Evolutionary conservation across 1,140 invertebrate species (phyloP), one percentile per base, ranked within the genome.

Genomic region (Planococcus citri): DNA sequence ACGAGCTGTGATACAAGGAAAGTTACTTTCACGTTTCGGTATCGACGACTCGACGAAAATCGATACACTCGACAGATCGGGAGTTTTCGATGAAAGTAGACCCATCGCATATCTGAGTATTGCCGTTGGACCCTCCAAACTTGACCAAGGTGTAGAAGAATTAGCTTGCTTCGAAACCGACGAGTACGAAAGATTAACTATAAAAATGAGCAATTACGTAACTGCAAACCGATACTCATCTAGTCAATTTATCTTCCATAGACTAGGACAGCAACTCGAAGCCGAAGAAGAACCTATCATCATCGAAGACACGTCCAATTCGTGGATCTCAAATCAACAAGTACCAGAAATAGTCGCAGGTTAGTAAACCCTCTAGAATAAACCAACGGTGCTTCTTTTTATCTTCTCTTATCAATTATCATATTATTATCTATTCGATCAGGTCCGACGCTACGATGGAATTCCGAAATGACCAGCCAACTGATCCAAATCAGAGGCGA

Each of bases 111-210:
- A 38, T 12, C 8, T 72, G 60, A 69, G 70, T 58, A 67, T 72
- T 41, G 67, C 71, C 14, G 70, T n/a, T n/a, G n/a, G n/a, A n/a
- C n/a, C n/a, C n/a, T 8, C 69, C 37, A 72, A 60, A 64, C 24
- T 72, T 12, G 37, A 57, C 24, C 69, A 72, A 12, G 71, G 71
- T 60, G 69, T 72, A 25, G 71, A 72, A 70, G 71, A 72, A 51
- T 69, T 72, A 60, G 37, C 58, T 27, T 72, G 71, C 41, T 22
- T 21, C 22, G 21, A 70, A 37, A 68, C 70, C 29, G 68, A 70
- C 21, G n/a, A n/a, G n/a, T n/a, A n/a, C n/a, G 69, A 64, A 22
- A 64, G 60, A 21, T 64, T 4, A 20, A 20, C 41, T n/a, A 14
- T 51, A n/a, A n/a, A n/a, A n/a, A n/a, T 33, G 4, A 33, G 12